A percentile compares a stretch with the other conserved stretches of the same genome.
These are phyloP conservation scores for Nestor notabilis DNA, from an alignment of 2,113 vertebrate genomes.

Conservation along the genomic window DNA sequence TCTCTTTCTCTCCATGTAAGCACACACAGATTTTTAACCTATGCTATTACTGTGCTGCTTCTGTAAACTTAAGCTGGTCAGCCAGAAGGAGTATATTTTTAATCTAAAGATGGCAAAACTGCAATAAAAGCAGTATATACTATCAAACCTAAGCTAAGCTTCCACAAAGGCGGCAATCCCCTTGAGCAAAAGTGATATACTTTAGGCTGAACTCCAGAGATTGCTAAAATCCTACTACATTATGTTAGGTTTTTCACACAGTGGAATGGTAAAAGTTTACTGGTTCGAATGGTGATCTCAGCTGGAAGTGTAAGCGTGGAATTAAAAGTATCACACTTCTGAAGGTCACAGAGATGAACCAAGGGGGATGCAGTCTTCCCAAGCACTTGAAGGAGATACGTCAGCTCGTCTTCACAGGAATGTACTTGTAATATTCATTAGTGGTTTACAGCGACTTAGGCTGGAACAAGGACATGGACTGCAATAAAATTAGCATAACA, in stretches of 20 bases:
- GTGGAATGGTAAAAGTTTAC: not conserved
- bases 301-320: not conserved
- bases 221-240: not conserved
- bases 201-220: not conserved
- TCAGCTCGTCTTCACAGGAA: not conserved
- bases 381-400: not conserved
- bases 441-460: not conserved
- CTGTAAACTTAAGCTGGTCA: not conserved
- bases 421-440: slow-evolving; percentile 12
- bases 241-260: not conserved
- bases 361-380: not conserved
- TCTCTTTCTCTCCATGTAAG: not conserved
- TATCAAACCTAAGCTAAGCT: not conserved
- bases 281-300: not conserved
- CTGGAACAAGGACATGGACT: not conserved
- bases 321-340: not conserved
- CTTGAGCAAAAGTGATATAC: not conserved
- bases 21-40: not conserved
- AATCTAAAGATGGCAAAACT: not conserved
- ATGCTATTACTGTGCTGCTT: not conserved
- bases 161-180: not conserved
- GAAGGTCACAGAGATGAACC: not conserved
- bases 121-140: not conserved
- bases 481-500: slow-evolving; percentile 39
- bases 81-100: not conserved